Percentiles rank a stretch among this genome's conserved stretches.
Evolutionary conservation across 1,140 invertebrate species (phyloP).

Genomic region (Drosophila quadrilineata): DNA sequence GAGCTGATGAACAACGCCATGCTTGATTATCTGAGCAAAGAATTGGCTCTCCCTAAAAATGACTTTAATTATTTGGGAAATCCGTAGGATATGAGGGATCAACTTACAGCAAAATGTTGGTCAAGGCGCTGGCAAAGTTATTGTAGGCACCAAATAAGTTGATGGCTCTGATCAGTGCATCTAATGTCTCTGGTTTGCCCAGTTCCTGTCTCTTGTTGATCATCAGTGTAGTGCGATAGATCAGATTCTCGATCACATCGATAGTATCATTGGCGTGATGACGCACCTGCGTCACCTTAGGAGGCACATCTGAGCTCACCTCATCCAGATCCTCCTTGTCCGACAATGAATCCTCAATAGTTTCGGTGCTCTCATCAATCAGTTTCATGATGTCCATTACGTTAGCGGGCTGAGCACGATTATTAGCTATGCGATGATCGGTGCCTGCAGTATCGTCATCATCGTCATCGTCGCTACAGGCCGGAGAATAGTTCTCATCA

Average conservation of each 20-base stretch:
- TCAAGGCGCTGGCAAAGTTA: slow-evolving; percentile 69
- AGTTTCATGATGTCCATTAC: slow-evolving; percentile 69
- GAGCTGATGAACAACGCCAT: slow-evolving; percentile 73
- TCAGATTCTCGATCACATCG: slow-evolving; percentile 73
- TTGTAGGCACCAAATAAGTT: slow-evolving; percentile 73
- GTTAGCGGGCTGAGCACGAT: slow-evolving; percentile 52
- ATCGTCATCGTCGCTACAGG: slow-evolving; percentile 77
- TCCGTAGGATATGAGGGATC: not conserved
- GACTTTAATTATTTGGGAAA: not conserved
- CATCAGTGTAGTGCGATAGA: slow-evolving; percentile 73
- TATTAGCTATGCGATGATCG: slow-evolving; percentile 48
- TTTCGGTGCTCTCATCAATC: slow-evolving; percentile 63
- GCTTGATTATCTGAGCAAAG: slow-evolving; percentile 77
- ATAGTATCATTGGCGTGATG: slow-evolving; percentile 60
- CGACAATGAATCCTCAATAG: slow-evolving; percentile 71
- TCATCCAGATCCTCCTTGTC: slow-evolving; percentile 74
- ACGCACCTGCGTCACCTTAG: slow-evolving; percentile 46
- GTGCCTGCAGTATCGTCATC: slow-evolving; percentile 54
- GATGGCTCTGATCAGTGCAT: slow-evolving; percentile 68
- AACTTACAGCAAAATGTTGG: slow-evolving; percentile 78
- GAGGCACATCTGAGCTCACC: slow-evolving; percentile 66
- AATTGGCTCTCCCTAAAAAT: slow-evolving; percentile 72
- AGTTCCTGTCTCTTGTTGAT: slow-evolving; percentile 68
- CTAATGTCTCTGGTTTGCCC: slow-evolving; percentile 71
- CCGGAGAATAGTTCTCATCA: slow-evolving; percentile 79